Conservation (phyloP, 2,113 vertebrate species). For the Sigmodon hispidus region DNA sequence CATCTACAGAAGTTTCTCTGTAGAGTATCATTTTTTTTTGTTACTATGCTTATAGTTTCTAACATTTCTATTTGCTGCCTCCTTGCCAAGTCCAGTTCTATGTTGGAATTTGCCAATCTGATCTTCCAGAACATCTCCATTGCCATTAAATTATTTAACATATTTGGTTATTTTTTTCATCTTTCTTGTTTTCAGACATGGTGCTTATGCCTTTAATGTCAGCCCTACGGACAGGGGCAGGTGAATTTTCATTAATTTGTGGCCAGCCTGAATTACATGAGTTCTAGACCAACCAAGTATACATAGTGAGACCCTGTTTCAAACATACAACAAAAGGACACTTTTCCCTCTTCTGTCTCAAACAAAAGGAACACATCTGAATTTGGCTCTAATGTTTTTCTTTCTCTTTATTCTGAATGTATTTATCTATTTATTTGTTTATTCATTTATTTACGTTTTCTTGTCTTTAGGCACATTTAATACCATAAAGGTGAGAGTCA, state of each 20-base stretch:
- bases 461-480: neutral
- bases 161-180: slow-evolving; percentile 12
- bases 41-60: slow-evolving; percentile 48
- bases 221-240: neutral
- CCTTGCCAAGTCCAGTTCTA: neutral
- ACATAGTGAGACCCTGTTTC: neutral
- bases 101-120: slow-evolving; percentile 14
- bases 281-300: neutral
- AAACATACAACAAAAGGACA: neutral
- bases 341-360: neutral
- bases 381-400: slow-evolving; percentile 5
- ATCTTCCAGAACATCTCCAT: slow-evolving; percentile 29
- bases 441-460: neutral
- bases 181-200: neutral
- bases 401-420: neutral
- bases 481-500: neutral
- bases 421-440: neutral
- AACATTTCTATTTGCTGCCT: slow-evolving; percentile 26
- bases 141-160: slow-evolving; percentile 12
- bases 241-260: neutral
- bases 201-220: neutral
- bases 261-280: neutral
- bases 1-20: neutral
- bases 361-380: neutral
- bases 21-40: neutral